A percentile compares a stretch with the other conserved stretches of the same genome.
These are phyloP conservation scores for Ischnus inquisitorius DNA, from an alignment of 2,888 invertebrate genomes.

Conservation along the genomic window DNA sequence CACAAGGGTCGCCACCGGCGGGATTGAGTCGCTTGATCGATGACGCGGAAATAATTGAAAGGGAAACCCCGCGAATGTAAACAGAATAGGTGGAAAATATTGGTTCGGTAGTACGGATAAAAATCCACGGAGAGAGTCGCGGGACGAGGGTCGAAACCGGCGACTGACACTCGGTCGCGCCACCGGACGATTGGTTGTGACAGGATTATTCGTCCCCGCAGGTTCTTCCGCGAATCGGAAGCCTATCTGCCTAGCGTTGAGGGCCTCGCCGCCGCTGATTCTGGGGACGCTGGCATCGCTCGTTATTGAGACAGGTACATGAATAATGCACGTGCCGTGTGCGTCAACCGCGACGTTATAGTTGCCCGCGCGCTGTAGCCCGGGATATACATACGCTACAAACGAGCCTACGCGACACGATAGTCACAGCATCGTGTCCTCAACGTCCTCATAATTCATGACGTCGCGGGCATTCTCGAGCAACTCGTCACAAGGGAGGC, in stretches of 20 bases:
- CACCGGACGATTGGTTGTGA: conserved; percentile 45
- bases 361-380: neutral
- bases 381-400: neutral
- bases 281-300: conserved; percentile 6
- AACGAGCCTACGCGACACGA: conserved; percentile 23
- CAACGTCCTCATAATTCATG: conserved; percentile 50
- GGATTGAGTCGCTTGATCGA: conserved; percentile 41
- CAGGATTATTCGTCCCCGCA: conserved; percentile 47
- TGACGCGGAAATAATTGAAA: conserved; percentile 49
- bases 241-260: neutral
- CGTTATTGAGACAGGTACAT: conserved; percentile 64
- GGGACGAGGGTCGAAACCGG: conserved; percentile 9
- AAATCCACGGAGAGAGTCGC: conserved; percentile 6
- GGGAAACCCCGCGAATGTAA: conserved; percentile 42
- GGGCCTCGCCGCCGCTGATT: neutral
- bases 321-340: conserved; percentile 64
- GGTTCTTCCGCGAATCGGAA: conserved; percentile 41
- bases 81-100: conserved; percentile 20
- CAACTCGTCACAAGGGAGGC: conserved; percentile 16
- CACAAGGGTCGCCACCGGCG: neutral
- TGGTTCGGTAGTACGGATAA: neutral
- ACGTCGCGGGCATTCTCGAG: conserved; percentile 30
- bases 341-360: conserved; percentile 39
- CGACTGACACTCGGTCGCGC: conserved; percentile 19
- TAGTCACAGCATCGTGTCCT: conserved; percentile 41